Evolutionary conservation across 2,888 invertebrate species (phyloP).

Genomic region (Hemicrepidius hirtus): DNA sequence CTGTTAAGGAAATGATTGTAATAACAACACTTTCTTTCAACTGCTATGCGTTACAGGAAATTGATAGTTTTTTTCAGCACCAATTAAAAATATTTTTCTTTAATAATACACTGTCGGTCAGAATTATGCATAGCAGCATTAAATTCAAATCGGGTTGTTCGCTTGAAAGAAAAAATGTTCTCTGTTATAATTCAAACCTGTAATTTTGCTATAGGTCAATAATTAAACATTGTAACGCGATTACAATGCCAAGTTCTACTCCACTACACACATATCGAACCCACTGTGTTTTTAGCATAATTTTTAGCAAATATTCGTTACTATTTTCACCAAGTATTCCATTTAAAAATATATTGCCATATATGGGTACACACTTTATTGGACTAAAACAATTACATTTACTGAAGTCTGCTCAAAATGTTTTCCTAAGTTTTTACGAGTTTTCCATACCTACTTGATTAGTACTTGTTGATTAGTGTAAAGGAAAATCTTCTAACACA

Average conservation of each 20-base stretch:
- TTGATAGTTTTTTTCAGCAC: slow-evolving; percentile 2
- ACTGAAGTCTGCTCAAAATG: neutral
- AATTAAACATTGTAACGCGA: slow-evolving; percentile 69
- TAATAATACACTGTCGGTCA: neutral
- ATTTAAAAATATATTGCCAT: slow-evolving; percentile 20
- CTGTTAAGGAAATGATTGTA: neutral
- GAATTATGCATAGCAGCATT: neutral
- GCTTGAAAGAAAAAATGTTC: slow-evolving; percentile 34
- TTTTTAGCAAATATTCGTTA: slow-evolving; percentile 42
- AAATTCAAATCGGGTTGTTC: neutral
- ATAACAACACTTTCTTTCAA: no score
- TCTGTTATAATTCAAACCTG: slow-evolving; percentile 54
- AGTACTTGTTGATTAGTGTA: no score
- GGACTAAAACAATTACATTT: slow-evolving; percentile 1
- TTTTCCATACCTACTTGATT: no score
- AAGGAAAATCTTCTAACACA: no score
- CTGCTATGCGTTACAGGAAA: neutral
- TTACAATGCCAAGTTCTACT: slow-evolving; percentile 69
- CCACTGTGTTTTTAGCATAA: slow-evolving; percentile 52
- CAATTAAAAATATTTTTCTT: neutral
- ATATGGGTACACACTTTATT: slow-evolving; percentile 1
- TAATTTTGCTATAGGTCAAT: slow-evolving; percentile 66
- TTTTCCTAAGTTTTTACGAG: no score
- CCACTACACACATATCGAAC: slow-evolving; percentile 69
- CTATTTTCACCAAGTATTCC: slow-evolving; percentile 13